Base-by-base conservation (phyloP, 2,797 vertebrate genomes). In the Mus spretus region DNA sequence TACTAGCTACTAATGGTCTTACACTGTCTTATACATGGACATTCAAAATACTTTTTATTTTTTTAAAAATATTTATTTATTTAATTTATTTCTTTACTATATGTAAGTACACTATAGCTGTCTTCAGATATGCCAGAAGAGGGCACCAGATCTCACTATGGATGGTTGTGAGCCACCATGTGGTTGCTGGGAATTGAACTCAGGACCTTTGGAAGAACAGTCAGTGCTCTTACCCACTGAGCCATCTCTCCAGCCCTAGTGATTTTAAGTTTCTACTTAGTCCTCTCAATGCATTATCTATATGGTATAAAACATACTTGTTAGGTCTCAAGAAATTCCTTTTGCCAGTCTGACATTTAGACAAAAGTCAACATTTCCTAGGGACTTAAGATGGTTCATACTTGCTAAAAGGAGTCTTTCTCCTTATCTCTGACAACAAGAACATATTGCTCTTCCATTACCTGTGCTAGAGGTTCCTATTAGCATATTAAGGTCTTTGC, bases 201-300 rank as follows among this genome's bases (percentile, higher is more conserved):
- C 37, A 40, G 37, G 37, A 40, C 37, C 37, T 40, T 40, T 40
- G 37, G 37, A 40, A 40, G 37, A 40, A 40, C 37, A 40, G 37
- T 40, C 37, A 40, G 37, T 40, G 37, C 37, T 40, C 37, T 40
- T 40, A 40, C 40, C 37, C 37, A 40, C 37, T 40, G 37, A 40
- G 37, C 37, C 37, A 40, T 40, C 37, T 40, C 37, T 40, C 37
- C 37, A 40, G 37, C 37, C 37, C 37, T 40, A 40, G 37, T 40
- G 3, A 47, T 47, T 47, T 47, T 92, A 34, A 26, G n/a, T 26
- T 80, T 93, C 61, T 83, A 91, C 4, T 95, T 53, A 87, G 63
- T 70, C 20, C 53, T 93, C 57, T 94, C 61, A 92, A 92, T 75
- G 96, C 95, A 90, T 17, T 78, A 47, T 65, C 74, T 34, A 17